These are phyloP conservation scores for Lineus longissimus DNA, from an alignment of 1,140 invertebrate species.

Conservation along the genomic window DNA sequence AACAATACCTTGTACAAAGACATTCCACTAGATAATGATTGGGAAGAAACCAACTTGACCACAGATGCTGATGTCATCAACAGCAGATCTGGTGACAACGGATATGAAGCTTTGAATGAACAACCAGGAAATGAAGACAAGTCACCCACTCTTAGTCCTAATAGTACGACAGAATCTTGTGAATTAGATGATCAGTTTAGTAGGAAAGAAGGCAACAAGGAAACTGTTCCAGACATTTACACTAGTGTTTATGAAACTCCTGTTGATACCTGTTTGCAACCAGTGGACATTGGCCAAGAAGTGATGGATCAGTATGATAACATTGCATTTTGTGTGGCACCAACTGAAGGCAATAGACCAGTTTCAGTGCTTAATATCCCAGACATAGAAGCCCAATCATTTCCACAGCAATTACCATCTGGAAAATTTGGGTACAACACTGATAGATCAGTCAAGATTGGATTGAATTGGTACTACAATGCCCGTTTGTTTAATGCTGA, in stretches of 20 bases:
- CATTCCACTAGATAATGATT: not conserved
- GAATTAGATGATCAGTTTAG: not conserved
- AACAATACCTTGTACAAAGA: not conserved
- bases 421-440: not conserved
- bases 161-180: not conserved
- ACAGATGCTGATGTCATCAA: no score
- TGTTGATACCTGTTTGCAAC: not conserved
- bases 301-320: not conserved
- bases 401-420: not conserved
- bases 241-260: not conserved
- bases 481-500: not conserved
- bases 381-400: constrained; percentile 4
- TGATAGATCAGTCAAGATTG: constrained; percentile 1
- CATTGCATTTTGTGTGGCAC: not conserved
- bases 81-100: not conserved
- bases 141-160: not conserved
- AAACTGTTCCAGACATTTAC: not conserved
- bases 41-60: not conserved
- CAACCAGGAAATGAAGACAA: not conserved
- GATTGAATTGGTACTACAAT: not conserved
- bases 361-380: not conserved
- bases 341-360: not conserved
- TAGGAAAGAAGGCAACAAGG: not conserved
- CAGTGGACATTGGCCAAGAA: not conserved
- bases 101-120: not conserved